phyloP scores from a whole-genome alignment of 37 sponge, comb jelly and placozoan species.

The Ianthella basta region DNA sequence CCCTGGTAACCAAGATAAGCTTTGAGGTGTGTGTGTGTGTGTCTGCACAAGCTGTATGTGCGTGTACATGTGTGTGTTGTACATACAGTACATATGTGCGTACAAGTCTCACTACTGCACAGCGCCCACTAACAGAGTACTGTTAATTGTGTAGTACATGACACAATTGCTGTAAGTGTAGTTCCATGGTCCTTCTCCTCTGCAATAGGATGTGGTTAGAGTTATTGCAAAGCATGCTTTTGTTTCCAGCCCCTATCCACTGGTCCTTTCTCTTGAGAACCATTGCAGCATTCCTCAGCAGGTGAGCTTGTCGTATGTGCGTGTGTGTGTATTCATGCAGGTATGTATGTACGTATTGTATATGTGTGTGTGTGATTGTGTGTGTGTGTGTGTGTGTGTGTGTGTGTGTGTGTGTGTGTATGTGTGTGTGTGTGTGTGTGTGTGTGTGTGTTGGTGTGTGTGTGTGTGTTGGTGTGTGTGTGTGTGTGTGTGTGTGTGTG shows the following conservation, averaged over 20 bases:
- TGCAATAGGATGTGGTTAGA: constrained; percentile 64
- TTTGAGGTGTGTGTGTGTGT: constrained; percentile 54
- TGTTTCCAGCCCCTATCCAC: constrained; percentile 59
- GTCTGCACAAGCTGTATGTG: no score
- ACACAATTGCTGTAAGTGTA: background rate
- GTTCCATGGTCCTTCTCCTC: background rate
- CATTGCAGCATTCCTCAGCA: constrained; percentile 79
- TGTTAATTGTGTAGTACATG: background rate
- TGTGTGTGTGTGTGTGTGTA: background rate
- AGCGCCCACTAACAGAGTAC: background rate
- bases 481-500: constrained; percentile 17
- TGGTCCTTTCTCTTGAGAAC: constrained; percentile 90
- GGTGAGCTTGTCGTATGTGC: constrained; percentile 25
- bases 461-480: background rate
- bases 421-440: background rate
- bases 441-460: background rate
- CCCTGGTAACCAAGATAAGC: constrained; percentile 82
- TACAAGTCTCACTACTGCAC: background rate
- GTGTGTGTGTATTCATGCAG: constrained; percentile 1
- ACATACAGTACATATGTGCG: no score
- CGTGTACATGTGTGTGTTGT: no score
- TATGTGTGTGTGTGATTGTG: constrained; percentile 5
- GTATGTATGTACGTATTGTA: background rate
- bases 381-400: constrained; percentile 1
- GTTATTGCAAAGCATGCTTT: constrained; percentile 90